Conservation (phyloP, 1,140 invertebrate species). For the Periplaneta americana region DNA sequence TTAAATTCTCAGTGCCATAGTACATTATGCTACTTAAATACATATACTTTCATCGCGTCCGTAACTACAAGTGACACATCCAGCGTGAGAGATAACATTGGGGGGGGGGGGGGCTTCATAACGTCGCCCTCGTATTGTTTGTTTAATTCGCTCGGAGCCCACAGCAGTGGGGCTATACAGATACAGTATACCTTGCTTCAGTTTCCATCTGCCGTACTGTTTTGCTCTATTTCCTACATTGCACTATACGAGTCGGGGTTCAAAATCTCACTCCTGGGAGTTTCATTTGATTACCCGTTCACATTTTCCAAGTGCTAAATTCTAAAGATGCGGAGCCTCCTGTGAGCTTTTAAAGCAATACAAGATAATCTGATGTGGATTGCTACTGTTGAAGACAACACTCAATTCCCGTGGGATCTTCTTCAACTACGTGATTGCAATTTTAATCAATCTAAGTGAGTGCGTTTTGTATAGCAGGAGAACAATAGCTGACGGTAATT, state of each 20-base stretch:
- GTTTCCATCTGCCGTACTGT: background rate
- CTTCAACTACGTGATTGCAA: too few species aligned
- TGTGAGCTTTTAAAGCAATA: background rate
- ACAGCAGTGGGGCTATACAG: too few species aligned
- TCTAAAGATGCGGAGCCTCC: background rate
- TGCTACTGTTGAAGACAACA: too few species aligned
- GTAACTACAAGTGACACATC: background rate
- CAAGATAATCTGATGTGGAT: background rate
- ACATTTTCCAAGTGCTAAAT: background rate
- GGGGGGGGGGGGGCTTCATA: too few species aligned
- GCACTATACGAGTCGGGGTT: too few species aligned
- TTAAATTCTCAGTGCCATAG: too few species aligned
- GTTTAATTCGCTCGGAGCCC: background rate
- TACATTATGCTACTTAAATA: too few species aligned
- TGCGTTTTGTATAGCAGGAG: too few species aligned
- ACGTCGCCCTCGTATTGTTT: background rate
- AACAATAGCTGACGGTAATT: too few species aligned
- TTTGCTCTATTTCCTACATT: too few species aligned
- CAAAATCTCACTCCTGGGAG: background rate
- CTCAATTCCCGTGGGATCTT: too few species aligned
- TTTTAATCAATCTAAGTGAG: too few species aligned
- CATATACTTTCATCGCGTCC: background rate
- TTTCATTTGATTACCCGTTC: background rate
- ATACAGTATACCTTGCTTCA: background rate
- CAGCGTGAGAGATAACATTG: background rate